Evolutionary conservation across 2,888 invertebrate genomes (phyloP).

Genomic region (Isoperla grammatica): DNA sequence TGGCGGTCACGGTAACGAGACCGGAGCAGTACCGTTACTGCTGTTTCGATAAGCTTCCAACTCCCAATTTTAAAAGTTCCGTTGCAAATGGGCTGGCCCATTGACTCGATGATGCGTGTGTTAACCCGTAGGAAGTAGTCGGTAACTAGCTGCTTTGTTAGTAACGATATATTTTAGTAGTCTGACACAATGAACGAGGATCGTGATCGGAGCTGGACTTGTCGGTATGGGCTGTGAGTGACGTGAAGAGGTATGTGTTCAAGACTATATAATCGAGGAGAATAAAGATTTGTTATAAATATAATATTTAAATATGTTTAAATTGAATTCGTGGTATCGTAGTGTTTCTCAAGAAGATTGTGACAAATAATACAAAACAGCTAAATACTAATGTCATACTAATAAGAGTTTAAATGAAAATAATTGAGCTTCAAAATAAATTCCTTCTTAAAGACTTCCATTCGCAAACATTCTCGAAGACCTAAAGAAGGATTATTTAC

Average conservation of each 20-base stretch:
- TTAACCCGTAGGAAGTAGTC: not conserved
- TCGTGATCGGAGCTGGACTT: not conserved
- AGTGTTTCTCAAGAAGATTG: slow-evolving; percentile 5
- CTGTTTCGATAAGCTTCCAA: not conserved
- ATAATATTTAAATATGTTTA: slow-evolving; percentile 7
- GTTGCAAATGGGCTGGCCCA: slow-evolving; percentile 2
- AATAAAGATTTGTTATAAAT: slow-evolving; percentile 11
- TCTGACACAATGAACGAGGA: too few species aligned
- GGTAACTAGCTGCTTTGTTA: not conserved
- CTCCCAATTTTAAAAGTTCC: not conserved
- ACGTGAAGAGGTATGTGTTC: not conserved
- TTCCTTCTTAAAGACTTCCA: not conserved
- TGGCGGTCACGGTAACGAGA: not conserved
- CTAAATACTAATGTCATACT: not conserved
- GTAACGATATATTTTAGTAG: not conserved
- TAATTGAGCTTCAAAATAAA: not conserved
- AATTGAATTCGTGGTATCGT: slow-evolving; percentile 6
- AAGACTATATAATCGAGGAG: not conserved
- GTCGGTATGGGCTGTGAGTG: slow-evolving; percentile 3
- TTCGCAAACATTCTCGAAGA: not conserved
- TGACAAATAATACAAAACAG: slow-evolving; percentile 1
- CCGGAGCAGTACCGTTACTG: not conserved
- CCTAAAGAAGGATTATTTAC: not conserved
- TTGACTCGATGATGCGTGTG: not conserved
- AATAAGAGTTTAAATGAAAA: not conserved